Base-by-base conservation (phyloP, 1,140 invertebrate genomes). In the Pachypeltis micranthus region DNA sequence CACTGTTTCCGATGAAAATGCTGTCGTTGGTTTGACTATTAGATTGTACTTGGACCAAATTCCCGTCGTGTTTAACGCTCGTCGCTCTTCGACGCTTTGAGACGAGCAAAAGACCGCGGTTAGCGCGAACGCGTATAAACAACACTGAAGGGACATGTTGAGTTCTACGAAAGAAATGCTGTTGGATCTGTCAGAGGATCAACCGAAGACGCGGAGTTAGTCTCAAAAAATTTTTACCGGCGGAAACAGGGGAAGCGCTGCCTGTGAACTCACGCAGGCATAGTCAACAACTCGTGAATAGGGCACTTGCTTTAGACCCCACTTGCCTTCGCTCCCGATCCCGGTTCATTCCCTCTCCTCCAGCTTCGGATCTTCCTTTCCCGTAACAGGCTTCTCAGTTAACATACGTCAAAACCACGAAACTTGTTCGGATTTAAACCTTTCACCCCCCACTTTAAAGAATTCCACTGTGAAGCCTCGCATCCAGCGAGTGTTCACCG, bases 1-100 rank as follows among this genome's bases (percentile, higher is more conserved):
- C 23, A 21, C 60, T 26, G 62, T 16, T 26, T 26, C 27, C 47
- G 44, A n/a, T 25, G 2, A 34, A n/a, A 10, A 1, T 16, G 27
- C 26, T 19, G 56, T 61, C 25, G 57, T 51, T 14, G 56, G 31
- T 24, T 59, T 62, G 1, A 62, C 60, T 19, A 62, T 54, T 19
- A 62, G 24, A 27, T 62, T 62, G 60, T 62, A 62, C 28, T 62
- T 62, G 1, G 60, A 62, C 60, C 60, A 62, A 21, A 62, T 44
- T 1, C 60, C 60, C 12, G 60, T 62, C n/a, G 44, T 25, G 60
- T 62, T 62, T 14, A 62, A 24, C 2, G 60, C 60, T 10, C 60
- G 21, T 4, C n/a, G n/a, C 23, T 51, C 47, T 39, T 39, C 31
- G 12, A 21, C 12, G 23, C 47, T 51, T 51, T 51, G 47, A 51